These are phyloP conservation scores for Drosophila lacertosa DNA, from an alignment of 1,140 invertebrate genomes.

Conservation along the genomic window DNA sequence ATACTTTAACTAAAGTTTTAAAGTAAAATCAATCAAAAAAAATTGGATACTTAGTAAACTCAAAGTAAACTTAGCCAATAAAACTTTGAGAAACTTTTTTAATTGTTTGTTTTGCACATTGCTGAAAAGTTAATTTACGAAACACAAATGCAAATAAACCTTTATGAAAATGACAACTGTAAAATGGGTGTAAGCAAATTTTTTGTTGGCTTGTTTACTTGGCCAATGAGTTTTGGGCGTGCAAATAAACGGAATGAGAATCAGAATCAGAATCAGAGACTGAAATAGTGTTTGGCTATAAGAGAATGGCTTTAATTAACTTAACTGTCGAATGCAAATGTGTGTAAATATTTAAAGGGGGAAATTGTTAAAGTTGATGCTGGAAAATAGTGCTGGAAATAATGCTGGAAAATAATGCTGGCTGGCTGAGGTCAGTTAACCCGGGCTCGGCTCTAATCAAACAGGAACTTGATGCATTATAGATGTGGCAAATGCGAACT, in stretches of 20 bases:
- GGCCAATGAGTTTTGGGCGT: constrained; percentile 34
- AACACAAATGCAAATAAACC: constrained; percentile 19
- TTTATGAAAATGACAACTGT: constrained; percentile 17
- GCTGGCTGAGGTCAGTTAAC: constrained; percentile 70
- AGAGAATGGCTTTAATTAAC: constrained; percentile 36
- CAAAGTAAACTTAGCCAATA: neutral
- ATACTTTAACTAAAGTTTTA: too few species aligned
- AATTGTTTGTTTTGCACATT: constrained; percentile 1
- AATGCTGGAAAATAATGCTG: constrained; percentile 16
- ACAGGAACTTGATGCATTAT: constrained; percentile 61
- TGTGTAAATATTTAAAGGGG: constrained; percentile 56
- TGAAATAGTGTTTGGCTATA: constrained; percentile 26
- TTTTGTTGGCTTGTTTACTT: constrained; percentile 16
- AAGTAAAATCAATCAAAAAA: too few species aligned
- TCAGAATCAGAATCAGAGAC: neutral
- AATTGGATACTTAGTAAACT: neutral
- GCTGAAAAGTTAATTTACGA: neutral
- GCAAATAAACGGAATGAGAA: constrained; percentile 22
- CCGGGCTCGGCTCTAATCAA: constrained; percentile 45
- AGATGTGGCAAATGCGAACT: constrained; percentile 67
- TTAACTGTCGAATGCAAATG: constrained; percentile 31
- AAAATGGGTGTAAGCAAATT: neutral
- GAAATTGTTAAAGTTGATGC: constrained; percentile 32
- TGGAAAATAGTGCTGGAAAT: neutral
- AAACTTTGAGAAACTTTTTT: neutral